Conservation (phyloP, 2,113 vertebrate genomes). For the Antechinus flavipes region DNA sequence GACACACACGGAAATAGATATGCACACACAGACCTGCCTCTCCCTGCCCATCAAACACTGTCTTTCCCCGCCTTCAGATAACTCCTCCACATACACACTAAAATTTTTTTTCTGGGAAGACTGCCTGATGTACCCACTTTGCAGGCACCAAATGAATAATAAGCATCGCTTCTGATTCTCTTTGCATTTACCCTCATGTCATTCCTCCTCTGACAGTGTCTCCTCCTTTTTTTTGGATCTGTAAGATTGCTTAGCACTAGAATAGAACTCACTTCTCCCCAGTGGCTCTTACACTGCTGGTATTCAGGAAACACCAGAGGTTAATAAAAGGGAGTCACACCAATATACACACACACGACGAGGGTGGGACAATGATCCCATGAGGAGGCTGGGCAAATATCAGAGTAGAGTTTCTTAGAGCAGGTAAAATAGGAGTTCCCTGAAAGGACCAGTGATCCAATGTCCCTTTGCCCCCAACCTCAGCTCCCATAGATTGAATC, state of each 20-base stretch:
- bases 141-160: slow-evolving; percentile 65
- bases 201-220: neutral
- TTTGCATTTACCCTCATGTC: neutral
- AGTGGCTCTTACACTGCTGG: neutral
- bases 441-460: neutral
- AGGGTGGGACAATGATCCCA: neutral
- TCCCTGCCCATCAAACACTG: neutral
- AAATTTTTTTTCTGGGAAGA: slow-evolving; percentile 58
- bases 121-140: slow-evolving; percentile 49
- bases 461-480: neutral
- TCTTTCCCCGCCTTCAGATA: neutral
- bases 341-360: neutral
- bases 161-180: neutral
- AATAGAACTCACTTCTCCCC: neutral
- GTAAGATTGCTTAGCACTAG: neutral
- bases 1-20: neutral
- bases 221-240: slow-evolving; percentile 27
- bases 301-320: neutral
- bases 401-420: neutral
- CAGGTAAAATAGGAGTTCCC: neutral
- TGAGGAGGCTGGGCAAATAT: neutral
- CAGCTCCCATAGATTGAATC: neutral
- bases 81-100: neutral
- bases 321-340: neutral
- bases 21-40: neutral